Conservation (phyloP, 2,797 vertebrate species). For the Oryzias sinensis region DNA sequence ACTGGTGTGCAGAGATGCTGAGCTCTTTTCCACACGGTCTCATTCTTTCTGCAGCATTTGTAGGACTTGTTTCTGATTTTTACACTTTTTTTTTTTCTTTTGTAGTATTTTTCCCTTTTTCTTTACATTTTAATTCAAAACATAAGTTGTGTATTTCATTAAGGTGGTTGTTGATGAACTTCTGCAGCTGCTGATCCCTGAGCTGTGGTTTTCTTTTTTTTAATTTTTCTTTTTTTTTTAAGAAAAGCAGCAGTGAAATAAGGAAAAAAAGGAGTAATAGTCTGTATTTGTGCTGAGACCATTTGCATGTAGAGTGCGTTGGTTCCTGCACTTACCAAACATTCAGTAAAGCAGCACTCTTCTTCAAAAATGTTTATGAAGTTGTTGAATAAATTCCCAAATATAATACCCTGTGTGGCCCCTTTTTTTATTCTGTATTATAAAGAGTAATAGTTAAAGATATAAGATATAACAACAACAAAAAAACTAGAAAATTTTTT, state of each 20-base stretch:
- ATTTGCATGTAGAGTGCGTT: constrained; percentile 89
- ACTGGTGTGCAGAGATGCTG: constrained; percentile 44
- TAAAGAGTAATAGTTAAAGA: too few relatives aligned
- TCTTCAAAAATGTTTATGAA: constrained; percentile 88
- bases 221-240: constrained; percentile 9
- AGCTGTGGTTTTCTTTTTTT: constrained; percentile 70
- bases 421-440: neutral
- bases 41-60: constrained; percentile 56
- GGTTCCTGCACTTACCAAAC: constrained; percentile 80
- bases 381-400: constrained; percentile 79
- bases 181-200: constrained; percentile 88
- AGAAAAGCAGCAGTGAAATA: constrained; percentile 64
- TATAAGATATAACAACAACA: too few relatives aligned
- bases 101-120: constrained; percentile 83
- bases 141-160: constrained; percentile 82
- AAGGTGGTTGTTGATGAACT: constrained; percentile 81
- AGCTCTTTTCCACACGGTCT: constrained; percentile 50
- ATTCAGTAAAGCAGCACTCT: constrained; percentile 58
- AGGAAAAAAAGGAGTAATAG: constrained; percentile 72
- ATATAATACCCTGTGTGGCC: constrained; percentile 32
- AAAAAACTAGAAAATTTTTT: too few relatives aligned
- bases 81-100: constrained; percentile 79
- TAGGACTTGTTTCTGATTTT: constrained; percentile 86
- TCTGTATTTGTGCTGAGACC: constrained; percentile 85
- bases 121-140: constrained; percentile 85